These are phyloP conservation scores for Xiphorhynchus erythropygius DNA, from an alignment of 2,797 vertebrate species.

Conservation along the genomic window DNA sequence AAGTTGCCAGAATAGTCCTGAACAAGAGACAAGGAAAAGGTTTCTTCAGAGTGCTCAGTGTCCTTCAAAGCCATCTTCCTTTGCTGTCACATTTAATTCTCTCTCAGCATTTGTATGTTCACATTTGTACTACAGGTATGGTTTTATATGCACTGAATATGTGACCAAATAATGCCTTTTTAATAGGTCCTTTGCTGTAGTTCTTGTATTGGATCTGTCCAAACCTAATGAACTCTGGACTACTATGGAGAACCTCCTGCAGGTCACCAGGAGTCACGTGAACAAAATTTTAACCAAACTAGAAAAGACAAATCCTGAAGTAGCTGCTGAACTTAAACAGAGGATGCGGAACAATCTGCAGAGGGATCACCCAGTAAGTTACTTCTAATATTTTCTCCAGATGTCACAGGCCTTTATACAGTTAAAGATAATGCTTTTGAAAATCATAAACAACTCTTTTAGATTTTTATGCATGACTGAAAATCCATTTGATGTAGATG, in stretches of 20 bases:
- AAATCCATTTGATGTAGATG: conserved; percentile 76
- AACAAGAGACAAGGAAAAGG: not conserved
- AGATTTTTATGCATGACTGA: conserved; percentile 76
- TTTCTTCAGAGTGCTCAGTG: not conserved
- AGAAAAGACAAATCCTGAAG: conserved; percentile 78
- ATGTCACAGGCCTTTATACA: conserved; percentile 48
- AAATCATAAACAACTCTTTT: conserved; percentile 69
- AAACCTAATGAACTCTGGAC: conserved; percentile 88
- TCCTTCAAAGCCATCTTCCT: not conserved
- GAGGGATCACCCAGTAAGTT: conserved; percentile 92
- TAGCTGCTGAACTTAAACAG: conserved; percentile 77
- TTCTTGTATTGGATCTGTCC: conserved; percentile 92
- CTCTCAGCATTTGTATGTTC: not conserved
- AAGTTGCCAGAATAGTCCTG: not conserved
- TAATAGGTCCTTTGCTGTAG: conserved; percentile 85
- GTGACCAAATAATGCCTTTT: not conserved
- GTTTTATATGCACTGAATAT: not conserved
- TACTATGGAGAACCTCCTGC: conserved; percentile 88
- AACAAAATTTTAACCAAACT: conserved; percentile 79
- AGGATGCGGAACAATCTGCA: conserved; percentile 76
- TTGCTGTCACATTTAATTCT: not conserved
- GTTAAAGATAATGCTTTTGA: conserved; percentile 67
- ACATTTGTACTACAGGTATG: not conserved
- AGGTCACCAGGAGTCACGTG: conserved; percentile 81
- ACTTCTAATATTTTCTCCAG: conserved; percentile 56